These are phyloP conservation scores for Cephus runcator DNA, from an alignment of 2,888 invertebrate species.

Conservation along the genomic window DNA sequence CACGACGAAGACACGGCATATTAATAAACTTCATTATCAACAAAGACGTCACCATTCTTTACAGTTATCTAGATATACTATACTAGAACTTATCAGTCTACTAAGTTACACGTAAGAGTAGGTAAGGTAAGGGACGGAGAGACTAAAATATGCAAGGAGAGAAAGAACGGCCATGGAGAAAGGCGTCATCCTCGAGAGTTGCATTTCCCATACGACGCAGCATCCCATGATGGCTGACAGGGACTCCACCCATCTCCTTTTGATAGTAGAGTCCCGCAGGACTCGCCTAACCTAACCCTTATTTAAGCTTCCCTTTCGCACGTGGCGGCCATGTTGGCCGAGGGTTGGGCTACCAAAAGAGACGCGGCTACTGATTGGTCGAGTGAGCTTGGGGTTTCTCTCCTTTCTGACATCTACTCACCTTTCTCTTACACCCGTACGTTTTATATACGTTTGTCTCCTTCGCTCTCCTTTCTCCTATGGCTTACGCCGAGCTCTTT, in stretches of 20 bases:
- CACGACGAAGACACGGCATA: background rate
- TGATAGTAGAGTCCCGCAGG: conserved; percentile 44
- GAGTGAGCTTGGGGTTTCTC: conserved; percentile 17
- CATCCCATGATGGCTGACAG: conserved; percentile 61
- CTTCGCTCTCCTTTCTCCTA: conserved; percentile 25
- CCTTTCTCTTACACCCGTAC: background rate
- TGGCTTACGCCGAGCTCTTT: background rate
- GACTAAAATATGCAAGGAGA: conserved; percentile 8
- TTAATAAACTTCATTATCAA: background rate
- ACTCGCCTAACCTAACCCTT: conserved; percentile 48
- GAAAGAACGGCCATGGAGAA: conserved; percentile 20
- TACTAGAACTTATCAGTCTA: background rate
- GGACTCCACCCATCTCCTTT: conserved; percentile 40
- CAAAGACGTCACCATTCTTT: background rate
- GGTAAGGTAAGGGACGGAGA: conserved; percentile 12
- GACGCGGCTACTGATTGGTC: conserved; percentile 60
- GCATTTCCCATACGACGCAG: conserved; percentile 40
- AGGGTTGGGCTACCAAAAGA: conserved; percentile 63
- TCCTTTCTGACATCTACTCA: conserved; percentile 10
- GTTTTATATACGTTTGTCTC: conserved; percentile 15
- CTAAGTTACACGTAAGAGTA: background rate
- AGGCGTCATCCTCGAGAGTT: conserved; percentile 21
- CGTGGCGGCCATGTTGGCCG: conserved; percentile 61
- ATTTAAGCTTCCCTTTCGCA: conserved; percentile 52
- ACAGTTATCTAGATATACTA: background rate